Base-by-base conservation (phyloP, 2,113 vertebrate genomes). In the Hyaena hyaena region DNA sequence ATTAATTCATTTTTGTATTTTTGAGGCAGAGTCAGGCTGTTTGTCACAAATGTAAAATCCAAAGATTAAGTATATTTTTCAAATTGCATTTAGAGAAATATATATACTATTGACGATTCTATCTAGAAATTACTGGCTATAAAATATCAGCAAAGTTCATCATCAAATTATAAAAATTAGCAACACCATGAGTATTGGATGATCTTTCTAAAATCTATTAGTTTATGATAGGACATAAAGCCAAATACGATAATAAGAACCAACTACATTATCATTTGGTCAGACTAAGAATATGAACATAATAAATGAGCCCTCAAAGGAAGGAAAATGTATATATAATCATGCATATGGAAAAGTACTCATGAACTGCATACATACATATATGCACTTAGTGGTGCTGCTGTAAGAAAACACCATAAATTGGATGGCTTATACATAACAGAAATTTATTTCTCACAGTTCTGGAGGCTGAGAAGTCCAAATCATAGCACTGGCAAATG, bases 1-100 rank as follows among this genome's bases (percentile, higher is more conserved):
- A 73, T 85, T 15, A 65, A 92, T 48, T 92, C 14, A 24, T n/a
- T 84, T 90, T 83, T 79, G 23, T 74, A 43, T 84, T 95, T 96
- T 71, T 69, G 43, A 95, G 21, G 8, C 31, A 93, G 3, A 69
- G 10, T 76, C 26, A 43, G 55, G 33, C 43, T 84, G 26, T 69
- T 83, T 84, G 10, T 4, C 24, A 91, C 16, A 69, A 93, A 76
- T 33, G 24, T 14, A 93, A 96, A 96, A 55, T 65, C 15, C 21
- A 96, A 65, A 85, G 50, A 80, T 55, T 28, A 84, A 39, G 39
- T 43, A 12, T 53, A 39, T 84, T 90, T 81, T 90, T 7, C n/a
- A 95, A 81, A 63, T 80, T 55, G 35, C 4, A 79, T 81, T 92
- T 43, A 77, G 23, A 45, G 85, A 76, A 81, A 39, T 53, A 50